These are phyloP conservation scores for Acrobasis suavella DNA, from an alignment of 2,888 invertebrate genomes.

Conservation along the genomic window DNA sequence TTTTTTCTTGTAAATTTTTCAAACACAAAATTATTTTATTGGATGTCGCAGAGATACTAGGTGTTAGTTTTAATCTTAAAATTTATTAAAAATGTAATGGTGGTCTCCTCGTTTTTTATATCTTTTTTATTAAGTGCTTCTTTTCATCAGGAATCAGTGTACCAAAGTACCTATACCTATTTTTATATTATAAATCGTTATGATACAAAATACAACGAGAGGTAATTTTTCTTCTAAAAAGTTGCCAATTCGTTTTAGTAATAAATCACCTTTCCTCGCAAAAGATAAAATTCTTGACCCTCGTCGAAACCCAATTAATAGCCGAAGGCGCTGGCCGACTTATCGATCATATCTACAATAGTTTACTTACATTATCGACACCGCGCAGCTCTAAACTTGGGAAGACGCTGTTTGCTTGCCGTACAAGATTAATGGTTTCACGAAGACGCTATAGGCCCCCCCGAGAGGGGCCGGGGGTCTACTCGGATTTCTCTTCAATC, in stretches of 20 bases:
- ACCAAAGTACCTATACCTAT: no score
- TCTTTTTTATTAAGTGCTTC: no score
- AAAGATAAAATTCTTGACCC: conserved; percentile 21
- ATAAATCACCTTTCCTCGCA: conserved; percentile 7
- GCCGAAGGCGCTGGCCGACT: conserved; percentile 33
- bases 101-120: no score
- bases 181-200: no score
- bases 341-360: conserved; percentile 52
- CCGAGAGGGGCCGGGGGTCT: conserved; percentile 37
- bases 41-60: no score
- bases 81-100: no score
- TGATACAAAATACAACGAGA: no score
- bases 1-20: no score
- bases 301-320: conserved; percentile 50
- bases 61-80: no score
- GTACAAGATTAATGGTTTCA: conserved; percentile 76
- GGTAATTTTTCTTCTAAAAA: neutral
- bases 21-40: no score
- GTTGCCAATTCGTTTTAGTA: neutral
- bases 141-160: no score
- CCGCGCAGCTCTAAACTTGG: conserved; percentile 59
- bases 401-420: conserved; percentile 64
- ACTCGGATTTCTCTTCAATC: conserved; percentile 48
- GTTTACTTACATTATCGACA: conserved; percentile 60
- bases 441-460: conserved; percentile 53